Percentiles rank a stretch among this genome's conserved stretches.
These are phyloP conservation scores for Vanessa tameamea DNA, from an alignment of 1,140 invertebrate species.

Conservation along the genomic window DNA sequence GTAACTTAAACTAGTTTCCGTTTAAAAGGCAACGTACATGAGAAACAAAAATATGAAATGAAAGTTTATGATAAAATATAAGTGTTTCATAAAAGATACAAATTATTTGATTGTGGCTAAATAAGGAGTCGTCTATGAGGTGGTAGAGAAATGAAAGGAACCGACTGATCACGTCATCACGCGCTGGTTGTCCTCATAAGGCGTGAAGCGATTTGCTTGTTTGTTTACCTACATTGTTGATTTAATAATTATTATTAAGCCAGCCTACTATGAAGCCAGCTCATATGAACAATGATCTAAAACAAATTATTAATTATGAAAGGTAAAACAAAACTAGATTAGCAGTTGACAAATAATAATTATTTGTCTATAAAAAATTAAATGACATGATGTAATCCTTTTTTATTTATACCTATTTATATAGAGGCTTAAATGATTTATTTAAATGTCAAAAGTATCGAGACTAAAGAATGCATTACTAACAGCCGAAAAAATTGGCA, in stretches of 20 bases:
- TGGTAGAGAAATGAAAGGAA: slow-evolving; percentile 38
- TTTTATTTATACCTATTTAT: too few species aligned
- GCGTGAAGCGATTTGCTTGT: slow-evolving; percentile 43
- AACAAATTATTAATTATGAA: background rate
- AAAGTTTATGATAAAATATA: background rate
- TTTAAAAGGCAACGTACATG: background rate
- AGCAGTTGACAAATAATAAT: too few species aligned
- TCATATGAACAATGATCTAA: slow-evolving; percentile 12
- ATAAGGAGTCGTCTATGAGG: slow-evolving; percentile 44
- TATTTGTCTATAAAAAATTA: too few species aligned
- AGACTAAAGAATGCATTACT: slow-evolving; percentile 12
- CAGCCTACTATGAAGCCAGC: slow-evolving; percentile 21
- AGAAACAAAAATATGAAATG: background rate
- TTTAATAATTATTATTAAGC: slow-evolving; percentile 28
- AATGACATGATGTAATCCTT: too few species aligned
- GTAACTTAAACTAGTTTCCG: too few species aligned
- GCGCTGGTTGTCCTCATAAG: slow-evolving; percentile 46
- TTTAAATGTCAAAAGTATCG: background rate
- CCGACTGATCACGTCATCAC: slow-evolving; percentile 50
- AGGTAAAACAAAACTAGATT: background rate
- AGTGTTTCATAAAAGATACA: background rate
- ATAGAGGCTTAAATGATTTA: too few species aligned
- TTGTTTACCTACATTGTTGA: slow-evolving; percentile 37
- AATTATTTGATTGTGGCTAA: slow-evolving; percentile 35
- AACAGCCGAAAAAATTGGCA: slow-evolving; percentile 19